Base-by-base conservation (phyloP, 2,888 invertebrate species). In the Macrosiphum euphorbiae region DNA sequence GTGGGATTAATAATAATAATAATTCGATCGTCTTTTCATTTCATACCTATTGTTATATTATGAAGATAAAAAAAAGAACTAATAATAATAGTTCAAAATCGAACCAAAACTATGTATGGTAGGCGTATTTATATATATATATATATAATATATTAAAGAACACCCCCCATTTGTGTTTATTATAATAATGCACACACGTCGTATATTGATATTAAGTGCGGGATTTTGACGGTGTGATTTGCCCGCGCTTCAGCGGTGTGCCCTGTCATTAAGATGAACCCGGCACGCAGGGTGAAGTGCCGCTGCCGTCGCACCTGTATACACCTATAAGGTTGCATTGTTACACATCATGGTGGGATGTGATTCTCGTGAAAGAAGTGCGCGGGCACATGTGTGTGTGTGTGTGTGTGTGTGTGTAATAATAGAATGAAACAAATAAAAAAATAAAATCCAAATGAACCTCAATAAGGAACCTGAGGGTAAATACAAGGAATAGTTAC, bases 211-310 rank as follows among this genome's bases (percentile, higher is more conserved):
- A 67, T 88, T 85, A 93, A 89, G 58, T 58, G 50, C 92, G 86
- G 89, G 90, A 89, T 94, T 89, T 85, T 4, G 86, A 94, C 86
- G 86, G 86, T 94, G 90, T 86, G 93, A 94, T 94, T 94, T 41
- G 86, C 58, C 58, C 58, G 85, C 84, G n/a, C 24, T 78, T 35
- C 44, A 20, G 84, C 10, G 41, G 50, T 86, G 93, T 90, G 93
- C 93, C 93, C 93, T 94, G 93, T 94, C 93, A 94, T 94, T 94
- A 94, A 35, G 41, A 7, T 41, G 7, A 61, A 61, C 50, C 93
- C 93, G 89, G 84, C 85, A n/a, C 47, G 58, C 89, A 50, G 93
- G 93, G 61, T 86, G 85, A 58, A 35, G 44, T 16, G 55, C 61
- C 91, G 86, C 41, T 58, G 86, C 85, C n/a, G 26, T 91, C 55